Conservation (phyloP, 2,888 invertebrate genomes). For the Metacarcinus magister region DNA sequence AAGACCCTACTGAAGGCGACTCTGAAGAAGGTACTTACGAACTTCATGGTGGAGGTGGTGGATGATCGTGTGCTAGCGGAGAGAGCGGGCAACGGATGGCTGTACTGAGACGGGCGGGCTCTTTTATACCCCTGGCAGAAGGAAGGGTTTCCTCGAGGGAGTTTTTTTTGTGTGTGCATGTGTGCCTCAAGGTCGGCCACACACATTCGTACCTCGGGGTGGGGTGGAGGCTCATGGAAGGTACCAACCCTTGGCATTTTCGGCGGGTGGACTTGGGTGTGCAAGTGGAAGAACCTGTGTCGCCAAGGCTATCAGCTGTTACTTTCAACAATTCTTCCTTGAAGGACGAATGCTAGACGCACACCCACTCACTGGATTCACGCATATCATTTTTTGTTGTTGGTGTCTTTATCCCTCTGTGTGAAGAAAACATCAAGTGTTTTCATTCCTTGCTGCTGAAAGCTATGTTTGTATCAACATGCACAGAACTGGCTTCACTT, state of each 20-base stretch:
- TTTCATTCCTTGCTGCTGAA: neutral
- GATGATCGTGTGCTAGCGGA: neutral
- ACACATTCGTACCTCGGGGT: conserved; percentile 3
- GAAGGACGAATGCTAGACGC: neutral
- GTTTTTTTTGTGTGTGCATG: neutral
- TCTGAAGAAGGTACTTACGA: neutral
- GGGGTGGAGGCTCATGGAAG: neutral
- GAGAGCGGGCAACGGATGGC: conserved; percentile 14
- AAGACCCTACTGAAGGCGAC: neutral
- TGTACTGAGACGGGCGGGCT: neutral
- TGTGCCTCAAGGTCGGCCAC: neutral
- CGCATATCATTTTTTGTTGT: neutral
- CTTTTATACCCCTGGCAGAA: conserved; percentile 1
- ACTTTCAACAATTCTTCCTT: neutral
- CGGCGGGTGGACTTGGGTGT: neutral
- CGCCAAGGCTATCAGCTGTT: conserved; percentile 32
- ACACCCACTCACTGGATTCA: neutral
- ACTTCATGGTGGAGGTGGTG: neutral
- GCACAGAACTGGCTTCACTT: too few relatives aligned
- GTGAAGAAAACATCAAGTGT: neutral
- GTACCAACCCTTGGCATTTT: conserved; percentile 26
- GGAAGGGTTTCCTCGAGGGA: neutral
- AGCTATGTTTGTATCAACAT: neutral
- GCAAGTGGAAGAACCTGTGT: neutral
- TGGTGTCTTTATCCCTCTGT: neutral